phyloP scores from a whole-genome alignment of 2,113 vertebrate genomes.

The Prinia subflava region DNA sequence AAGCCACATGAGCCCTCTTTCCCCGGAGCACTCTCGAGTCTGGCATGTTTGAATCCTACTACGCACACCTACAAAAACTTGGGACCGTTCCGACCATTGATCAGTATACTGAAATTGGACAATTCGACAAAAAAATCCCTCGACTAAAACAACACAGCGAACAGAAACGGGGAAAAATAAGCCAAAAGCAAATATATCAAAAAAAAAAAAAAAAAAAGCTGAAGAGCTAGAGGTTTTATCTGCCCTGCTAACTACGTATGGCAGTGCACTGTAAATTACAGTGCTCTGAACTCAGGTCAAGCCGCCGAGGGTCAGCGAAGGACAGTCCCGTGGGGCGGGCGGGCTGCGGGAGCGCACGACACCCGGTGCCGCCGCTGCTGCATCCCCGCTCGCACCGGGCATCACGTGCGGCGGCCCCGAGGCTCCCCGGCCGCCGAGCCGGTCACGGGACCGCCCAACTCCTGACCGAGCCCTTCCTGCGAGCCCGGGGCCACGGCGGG shows the following conservation, averaged over 20 bases:
- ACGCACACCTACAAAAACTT: not conserved
- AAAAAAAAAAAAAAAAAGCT: not conserved
- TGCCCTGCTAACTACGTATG: not conserved
- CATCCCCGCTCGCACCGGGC: not conserved
- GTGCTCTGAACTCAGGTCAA: not conserved
- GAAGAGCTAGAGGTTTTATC: not conserved
- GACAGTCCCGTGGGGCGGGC: not conserved
- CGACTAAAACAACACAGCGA: fast-evolving
- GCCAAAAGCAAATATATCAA: not conserved
- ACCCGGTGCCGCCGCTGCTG: not conserved
- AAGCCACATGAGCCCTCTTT: not conserved
- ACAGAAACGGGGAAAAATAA: no score
- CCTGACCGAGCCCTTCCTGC: not conserved
- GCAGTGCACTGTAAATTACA: not conserved
- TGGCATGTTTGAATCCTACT: fast-evolving
- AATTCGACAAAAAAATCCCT: not conserved
- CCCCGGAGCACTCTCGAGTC: not conserved
- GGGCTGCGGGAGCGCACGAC: not conserved
- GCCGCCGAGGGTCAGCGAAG: not conserved
- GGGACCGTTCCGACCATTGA: not conserved
- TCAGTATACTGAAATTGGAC: fast-evolving
- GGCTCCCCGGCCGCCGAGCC: not conserved
- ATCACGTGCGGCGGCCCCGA: not conserved
- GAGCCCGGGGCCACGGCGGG: not conserved
- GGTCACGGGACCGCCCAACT: not conserved